A percentile compares a stretch with the other conserved stretches of the same genome.
Evolutionary conservation across 2,888 invertebrate genomes (phyloP).

Genomic region (Barypeithes pellucidus): DNA sequence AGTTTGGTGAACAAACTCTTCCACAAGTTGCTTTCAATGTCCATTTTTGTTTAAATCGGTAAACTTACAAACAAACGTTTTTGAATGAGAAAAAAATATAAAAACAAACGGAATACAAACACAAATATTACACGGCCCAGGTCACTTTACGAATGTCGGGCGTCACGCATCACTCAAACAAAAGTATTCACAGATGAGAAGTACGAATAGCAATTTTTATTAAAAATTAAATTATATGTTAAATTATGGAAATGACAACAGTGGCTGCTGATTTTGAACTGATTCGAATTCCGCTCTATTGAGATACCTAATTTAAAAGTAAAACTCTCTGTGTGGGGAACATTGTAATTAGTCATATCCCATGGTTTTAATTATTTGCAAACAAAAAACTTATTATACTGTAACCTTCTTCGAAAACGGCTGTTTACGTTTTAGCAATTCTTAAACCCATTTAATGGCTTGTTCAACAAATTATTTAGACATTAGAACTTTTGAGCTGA

Average conservation of each 20-base stretch:
- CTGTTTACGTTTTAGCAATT: neutral
- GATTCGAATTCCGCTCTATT: constrained; percentile 3
- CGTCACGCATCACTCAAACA: constrained; percentile 2
- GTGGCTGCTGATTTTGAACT: neutral
- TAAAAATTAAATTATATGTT: constrained; percentile 4
- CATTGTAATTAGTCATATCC: constrained; percentile 41
- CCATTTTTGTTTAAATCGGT: constrained; percentile 26
- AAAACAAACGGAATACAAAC: neutral
- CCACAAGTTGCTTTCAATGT: constrained; percentile 43
- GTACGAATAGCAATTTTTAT: constrained; percentile 1
- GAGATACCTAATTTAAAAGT: neutral
- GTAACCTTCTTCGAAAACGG: neutral
- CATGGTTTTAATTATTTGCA: constrained; percentile 37
- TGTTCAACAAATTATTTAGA: constrained; percentile 9
- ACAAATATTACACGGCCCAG: neutral
- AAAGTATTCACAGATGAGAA: neutral
- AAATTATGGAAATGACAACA: constrained; percentile 18
- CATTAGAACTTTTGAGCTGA: neutral
- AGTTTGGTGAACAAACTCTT: constrained; percentile 43
- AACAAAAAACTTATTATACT: constrained; percentile 29
- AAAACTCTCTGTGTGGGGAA: constrained; percentile 14
- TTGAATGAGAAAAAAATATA: neutral
- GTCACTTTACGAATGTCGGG: neutral
- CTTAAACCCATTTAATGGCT: constrained; percentile 14
- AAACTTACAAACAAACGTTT: neutral